Evolutionary conservation across 2,888 invertebrate genomes (phyloP).

Genomic region (Spicauda simplicius): DNA sequence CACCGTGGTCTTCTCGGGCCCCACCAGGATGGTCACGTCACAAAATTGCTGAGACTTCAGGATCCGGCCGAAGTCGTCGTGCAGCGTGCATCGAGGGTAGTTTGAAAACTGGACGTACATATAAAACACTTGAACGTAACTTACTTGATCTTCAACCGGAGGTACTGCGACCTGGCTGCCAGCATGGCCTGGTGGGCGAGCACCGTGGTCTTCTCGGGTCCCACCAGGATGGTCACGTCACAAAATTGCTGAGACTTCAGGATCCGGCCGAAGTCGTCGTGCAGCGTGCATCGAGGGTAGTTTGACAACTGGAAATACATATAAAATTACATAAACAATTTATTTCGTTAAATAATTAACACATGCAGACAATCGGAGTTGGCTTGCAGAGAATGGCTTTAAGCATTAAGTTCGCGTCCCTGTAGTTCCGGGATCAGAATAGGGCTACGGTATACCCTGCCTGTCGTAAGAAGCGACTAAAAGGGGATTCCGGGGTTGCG

Average conservation of each 20-base stretch:
- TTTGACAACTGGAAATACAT: conserved; percentile 89
- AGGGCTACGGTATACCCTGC: too few relatives aligned
- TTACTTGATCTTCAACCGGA: conserved; percentile 86
- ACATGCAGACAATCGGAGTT: too few relatives aligned
- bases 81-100: conserved; percentile 97
- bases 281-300: conserved; percentile 97
- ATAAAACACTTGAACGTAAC: conserved; percentile 29
- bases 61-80: conserved; percentile 96
- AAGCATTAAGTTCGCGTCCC: too few relatives aligned
- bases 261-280: conserved; percentile 96
- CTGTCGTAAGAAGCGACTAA: too few relatives aligned
- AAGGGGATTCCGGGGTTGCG: too few relatives aligned
- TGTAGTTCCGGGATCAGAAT: too few relatives aligned
- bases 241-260: conserved; percentile 94
- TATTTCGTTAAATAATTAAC: too few relatives aligned
- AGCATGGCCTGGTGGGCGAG: conserved; percentile 95
- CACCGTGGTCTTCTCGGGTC: conserved; percentile 89
- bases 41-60: conserved; percentile 94
- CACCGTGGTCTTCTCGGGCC: conserved; percentile 89
- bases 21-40: conserved; percentile 94
- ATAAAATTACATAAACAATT: too few relatives aligned
- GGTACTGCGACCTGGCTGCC: conserved; percentile 93
- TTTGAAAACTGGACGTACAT: conserved; percentile 86
- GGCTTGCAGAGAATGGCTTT: too few relatives aligned
- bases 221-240: conserved; percentile 94